Conservation (phyloP, 1,140 invertebrate species). For the Heliothis subflexa region DNA sequence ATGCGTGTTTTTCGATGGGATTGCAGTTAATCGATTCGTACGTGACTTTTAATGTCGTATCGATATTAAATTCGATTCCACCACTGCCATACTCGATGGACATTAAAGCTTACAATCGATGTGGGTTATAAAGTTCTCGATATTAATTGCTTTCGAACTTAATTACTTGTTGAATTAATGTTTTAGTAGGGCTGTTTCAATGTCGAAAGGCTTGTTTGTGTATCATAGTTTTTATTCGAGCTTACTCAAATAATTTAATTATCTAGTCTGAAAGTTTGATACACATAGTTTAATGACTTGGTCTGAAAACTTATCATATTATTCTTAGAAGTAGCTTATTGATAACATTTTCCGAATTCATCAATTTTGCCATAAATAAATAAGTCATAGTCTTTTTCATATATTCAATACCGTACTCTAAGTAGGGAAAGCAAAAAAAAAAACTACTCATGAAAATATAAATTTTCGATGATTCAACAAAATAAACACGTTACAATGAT, state of each 20-base stretch:
- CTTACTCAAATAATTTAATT: slow-evolving; percentile 9
- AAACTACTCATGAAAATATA: background rate
- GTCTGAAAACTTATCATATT: too few relatives aligned
- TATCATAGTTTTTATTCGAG: background rate
- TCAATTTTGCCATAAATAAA: too few relatives aligned
- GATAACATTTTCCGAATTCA: too few relatives aligned
- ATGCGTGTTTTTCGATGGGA: slow-evolving; percentile 29
- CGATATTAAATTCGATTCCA: slow-evolving; percentile 43
- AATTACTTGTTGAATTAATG: slow-evolving; percentile 52
- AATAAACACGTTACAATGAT: slow-evolving; percentile 49
- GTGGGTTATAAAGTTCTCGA: slow-evolving; percentile 45
- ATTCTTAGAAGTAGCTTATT: too few relatives aligned
- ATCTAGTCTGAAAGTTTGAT: slow-evolving; percentile 13
- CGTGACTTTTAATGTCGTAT: slow-evolving; percentile 45
- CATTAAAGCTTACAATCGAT: slow-evolving; percentile 44
- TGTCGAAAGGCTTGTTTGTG: background rate
- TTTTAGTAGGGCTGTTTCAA: slow-evolving; percentile 29
- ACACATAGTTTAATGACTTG: too few relatives aligned
- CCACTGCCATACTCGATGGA: slow-evolving; percentile 25
- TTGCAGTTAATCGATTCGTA: slow-evolving; percentile 41
- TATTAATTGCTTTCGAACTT: slow-evolving; percentile 49
- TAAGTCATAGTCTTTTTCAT: too few relatives aligned
- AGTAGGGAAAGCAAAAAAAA: too few relatives aligned
- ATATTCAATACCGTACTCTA: too few relatives aligned
- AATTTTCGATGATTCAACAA: slow-evolving; percentile 28